Base-by-base conservation (phyloP, 2,113 vertebrate genomes). In the Brevimyrus niger region DNA sequence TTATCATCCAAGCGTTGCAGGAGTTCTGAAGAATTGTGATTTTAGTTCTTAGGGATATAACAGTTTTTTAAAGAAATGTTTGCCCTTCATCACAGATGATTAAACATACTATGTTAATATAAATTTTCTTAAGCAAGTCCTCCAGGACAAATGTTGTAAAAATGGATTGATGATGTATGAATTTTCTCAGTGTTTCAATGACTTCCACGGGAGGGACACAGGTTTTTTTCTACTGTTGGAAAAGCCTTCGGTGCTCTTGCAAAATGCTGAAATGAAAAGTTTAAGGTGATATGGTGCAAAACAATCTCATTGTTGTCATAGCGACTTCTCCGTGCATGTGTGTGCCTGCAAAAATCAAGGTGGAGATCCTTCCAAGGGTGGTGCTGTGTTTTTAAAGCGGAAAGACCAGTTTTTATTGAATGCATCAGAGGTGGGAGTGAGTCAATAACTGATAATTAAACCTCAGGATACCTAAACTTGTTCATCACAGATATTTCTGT, bases 251-350 rank as follows among this genome's bases (percentile, higher is more conserved):
- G 47, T 6, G n/a, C 31, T 31, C n/a, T 44, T 38, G 27, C 47
- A n/a, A 89, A 17, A 83, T 89, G 88, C 53, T 55, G 88, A 82
- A 82, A 31, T 51, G 27, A 83, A 82, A 89, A 50, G 53, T n/a
- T 42, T 23, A 73, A 88, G 13, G 31, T 31, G 10, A 17, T 21
- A 50, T 48, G n/a, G n/a, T 9, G 1, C n/a, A 65, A 65, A 65
- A 65, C 61, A 65, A 11, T 65, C 61, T 65, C n/a, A 10, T 3
- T 65, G 11, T 48, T 15, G 31, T 31, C 51, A 15, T 27, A 23
- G 3, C 21, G 10, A 50, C 1, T 38, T 38, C 48, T n/a, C 47
- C 17, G 50, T 65, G 27, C 47, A 38, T 35, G 44, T 85, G 19
- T 50, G 19, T 48, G 44, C 44, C 44, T 48, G 23, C 17, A 11